These are phyloP conservation scores for Mimumesa dahlbomi DNA, from an alignment of 2,888 invertebrate species.

Conservation along the genomic window DNA sequence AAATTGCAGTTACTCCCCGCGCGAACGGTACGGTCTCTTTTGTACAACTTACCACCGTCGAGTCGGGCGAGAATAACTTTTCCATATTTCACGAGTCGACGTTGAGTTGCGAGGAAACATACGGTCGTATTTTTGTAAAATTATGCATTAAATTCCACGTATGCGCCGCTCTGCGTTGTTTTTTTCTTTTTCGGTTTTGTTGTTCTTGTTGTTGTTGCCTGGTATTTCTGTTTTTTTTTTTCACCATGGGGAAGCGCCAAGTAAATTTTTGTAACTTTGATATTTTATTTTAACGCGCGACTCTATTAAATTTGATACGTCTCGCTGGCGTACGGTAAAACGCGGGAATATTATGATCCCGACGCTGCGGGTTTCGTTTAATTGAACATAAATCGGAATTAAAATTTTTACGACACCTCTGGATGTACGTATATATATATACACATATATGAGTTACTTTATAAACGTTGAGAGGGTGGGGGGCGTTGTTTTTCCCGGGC, in stretches of 20 bases:
- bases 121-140: not conserved
- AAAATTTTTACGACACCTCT: conserved; percentile 12
- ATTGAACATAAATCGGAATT: conserved; percentile 22
- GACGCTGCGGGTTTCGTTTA: not conserved
- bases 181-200: no score
- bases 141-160: conserved; percentile 24
- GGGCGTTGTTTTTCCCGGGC: no score
- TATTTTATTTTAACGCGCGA: conserved; percentile 9
- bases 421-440: no score
- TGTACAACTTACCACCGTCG: conserved; percentile 16
- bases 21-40: conserved; percentile 16
- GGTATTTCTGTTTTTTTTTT: no score
- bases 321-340: not conserved
- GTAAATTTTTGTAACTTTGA: conserved; percentile 7
- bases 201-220: no score
- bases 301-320: conserved; percentile 12
- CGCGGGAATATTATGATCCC: not conserved
- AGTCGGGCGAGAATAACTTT: conserved; percentile 31
- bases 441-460: no score
- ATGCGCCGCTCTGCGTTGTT: not conserved
- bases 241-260: not conserved
- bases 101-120: not conserved
- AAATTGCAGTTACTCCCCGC: conserved; percentile 21
- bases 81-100: conserved; percentile 30
- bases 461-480: no score